Evolutionary conservation across 2,113 vertebrate genomes (phyloP), one percentile per base, ranked within the genome.

Genomic region (Antennarius striatus): DNA sequence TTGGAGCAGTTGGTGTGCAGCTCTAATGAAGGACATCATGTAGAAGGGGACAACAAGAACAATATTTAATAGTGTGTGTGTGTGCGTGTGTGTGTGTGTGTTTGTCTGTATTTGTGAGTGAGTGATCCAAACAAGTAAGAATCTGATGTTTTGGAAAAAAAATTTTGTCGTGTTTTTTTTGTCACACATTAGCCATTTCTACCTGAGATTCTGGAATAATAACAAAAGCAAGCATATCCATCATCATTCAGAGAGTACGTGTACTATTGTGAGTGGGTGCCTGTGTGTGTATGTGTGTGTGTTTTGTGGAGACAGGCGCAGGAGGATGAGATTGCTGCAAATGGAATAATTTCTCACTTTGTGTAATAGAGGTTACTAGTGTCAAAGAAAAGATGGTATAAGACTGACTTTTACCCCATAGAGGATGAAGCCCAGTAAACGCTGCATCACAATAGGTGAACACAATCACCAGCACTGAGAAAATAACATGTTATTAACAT

Each of bases 331-430:
- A 59, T 45, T 42, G 56, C 28, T 67, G 7, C 12, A 78, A 75
- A 84, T 84, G 75, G 68, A 84, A 75, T 81, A 66, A 75, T 84
- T 78, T 59, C 60, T 75, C 68, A 78, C 65, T 65, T 75, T 66
- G 61, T 77, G 68, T 68, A 66, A 75, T 57, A 61, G 68, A 78
- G 71, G 75, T 59, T 72, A 42, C 36, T 62, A 17, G 54, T 71
- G 32, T 36, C 67, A 72, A 63, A 52, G 17, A 61, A 77, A 72
- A 63, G 17, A 62, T 63, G 56, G 66, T 14, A 15, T 10, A 13
- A 10, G 14, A 42, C 13, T 51, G 30, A 15, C 32, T 36, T 36
- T 36, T 36, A 36, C 32, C 32, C 32, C 32, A 5, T 36, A 36
- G 32, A 36, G 32, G 32, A 36, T 36, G 32, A 36, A 36, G 32